Evolutionary conservation across 2,888 invertebrate genomes (phyloP).

Genomic region (Patella depressa): DNA sequence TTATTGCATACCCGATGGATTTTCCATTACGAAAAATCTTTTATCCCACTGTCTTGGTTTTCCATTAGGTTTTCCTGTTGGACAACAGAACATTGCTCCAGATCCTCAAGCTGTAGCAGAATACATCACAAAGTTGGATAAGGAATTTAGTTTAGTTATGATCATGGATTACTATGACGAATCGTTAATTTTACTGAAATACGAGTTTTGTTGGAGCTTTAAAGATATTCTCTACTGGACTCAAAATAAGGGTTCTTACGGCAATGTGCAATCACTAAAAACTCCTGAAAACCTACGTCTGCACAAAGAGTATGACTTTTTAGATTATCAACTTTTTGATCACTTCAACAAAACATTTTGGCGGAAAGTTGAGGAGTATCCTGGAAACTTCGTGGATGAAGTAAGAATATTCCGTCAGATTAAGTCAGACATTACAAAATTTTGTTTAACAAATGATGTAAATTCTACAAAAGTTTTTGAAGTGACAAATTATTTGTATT

Average conservation of each 20-base stretch:
- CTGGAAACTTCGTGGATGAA: constrained; percentile 53
- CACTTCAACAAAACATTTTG: constrained; percentile 65
- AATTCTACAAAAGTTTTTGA: too few relatives aligned
- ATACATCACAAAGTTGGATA: constrained; percentile 54
- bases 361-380: constrained; percentile 49
- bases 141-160: constrained; percentile 63
- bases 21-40: constrained; percentile 63
- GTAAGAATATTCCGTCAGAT: constrained; percentile 38
- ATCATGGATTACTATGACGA: constrained; percentile 68
- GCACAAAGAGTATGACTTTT: constrained; percentile 58
- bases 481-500: too few relatives aligned
- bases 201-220: constrained; percentile 66
- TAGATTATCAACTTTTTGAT: constrained; percentile 64
- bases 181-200: constrained; percentile 65
- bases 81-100: constrained; percentile 43
- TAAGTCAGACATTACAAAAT: constrained; percentile 9
- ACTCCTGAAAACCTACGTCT: constrained; percentile 40
- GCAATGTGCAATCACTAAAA: constrained; percentile 28
- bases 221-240: constrained; percentile 64
- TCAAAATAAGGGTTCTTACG: constrained; percentile 48
- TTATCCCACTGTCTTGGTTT: constrained; percentile 66
- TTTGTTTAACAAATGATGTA: not conserved
- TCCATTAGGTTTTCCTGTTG: constrained; percentile 61
- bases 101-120: constrained; percentile 38
- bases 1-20: constrained; percentile 64